A percentile compares a stretch with the other conserved stretches of the same genome.
These are phyloP conservation scores for Brenthis ino DNA, from an alignment of 2,888 invertebrate genomes.

Conservation along the genomic window DNA sequence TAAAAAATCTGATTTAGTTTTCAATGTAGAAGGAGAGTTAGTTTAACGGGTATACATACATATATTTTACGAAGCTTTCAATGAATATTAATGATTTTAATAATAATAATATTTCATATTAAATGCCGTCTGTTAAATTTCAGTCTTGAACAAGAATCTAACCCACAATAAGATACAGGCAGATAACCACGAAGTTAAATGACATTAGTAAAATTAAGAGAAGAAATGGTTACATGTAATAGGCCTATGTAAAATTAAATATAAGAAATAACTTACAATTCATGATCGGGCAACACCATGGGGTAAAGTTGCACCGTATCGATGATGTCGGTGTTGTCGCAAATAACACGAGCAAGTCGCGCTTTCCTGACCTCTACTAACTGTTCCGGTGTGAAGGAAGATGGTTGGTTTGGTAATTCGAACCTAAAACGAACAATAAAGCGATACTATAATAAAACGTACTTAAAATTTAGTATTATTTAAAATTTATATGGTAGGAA, in stretches of 20 bases:
- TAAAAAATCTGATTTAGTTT: not conserved
- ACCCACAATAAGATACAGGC: no score
- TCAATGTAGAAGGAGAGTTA: no score
- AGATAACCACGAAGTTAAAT: no score
- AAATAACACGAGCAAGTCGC: slow-evolving; percentile 91
- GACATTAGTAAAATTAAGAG: no score
- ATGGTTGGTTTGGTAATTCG: slow-evolving; percentile 94
- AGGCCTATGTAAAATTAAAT: not conserved
- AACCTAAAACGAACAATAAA: slow-evolving; percentile 79
- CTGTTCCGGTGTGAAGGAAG: slow-evolving; percentile 94
- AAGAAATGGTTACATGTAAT: not conserved
- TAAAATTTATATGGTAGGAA: no score
- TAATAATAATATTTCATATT: no score
- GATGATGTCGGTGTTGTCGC: slow-evolving; percentile 95
- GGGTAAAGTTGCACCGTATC: slow-evolving; percentile 95
- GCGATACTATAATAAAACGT: slow-evolving; percentile 2
- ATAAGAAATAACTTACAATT: slow-evolving; percentile 86
- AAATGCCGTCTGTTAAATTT: no score
- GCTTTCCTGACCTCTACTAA: slow-evolving; percentile 91
- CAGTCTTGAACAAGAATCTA: no score
- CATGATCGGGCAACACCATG: slow-evolving; percentile 95
- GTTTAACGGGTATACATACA: no score
- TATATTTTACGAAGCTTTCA: no score
- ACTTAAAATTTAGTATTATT: no score
- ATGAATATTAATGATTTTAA: no score